These are phyloP conservation scores for mouse (Mus musculus) DNA, from an alignment of 2,113 vertebrate species.

Conservation along the genomic window DNA sequence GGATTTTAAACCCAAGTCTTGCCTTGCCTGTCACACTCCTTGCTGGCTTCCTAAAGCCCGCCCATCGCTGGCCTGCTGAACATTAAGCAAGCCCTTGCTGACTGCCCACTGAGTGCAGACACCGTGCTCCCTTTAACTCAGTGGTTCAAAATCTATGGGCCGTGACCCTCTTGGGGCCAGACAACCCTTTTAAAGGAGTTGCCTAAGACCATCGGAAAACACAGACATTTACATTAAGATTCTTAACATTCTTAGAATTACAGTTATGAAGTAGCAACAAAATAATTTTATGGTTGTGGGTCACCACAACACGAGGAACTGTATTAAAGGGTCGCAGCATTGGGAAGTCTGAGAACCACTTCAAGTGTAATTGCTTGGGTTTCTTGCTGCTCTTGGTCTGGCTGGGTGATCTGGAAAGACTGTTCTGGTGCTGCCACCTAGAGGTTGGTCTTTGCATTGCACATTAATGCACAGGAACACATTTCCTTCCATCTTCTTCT, in stretches of 20 bases:
- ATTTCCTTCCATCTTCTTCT: too few species aligned
- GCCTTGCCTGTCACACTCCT: background rate
- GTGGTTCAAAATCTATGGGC: background rate
- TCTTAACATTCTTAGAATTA: background rate
- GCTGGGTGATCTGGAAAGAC: background rate
- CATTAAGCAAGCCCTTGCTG: background rate
- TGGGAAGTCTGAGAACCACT: background rate
- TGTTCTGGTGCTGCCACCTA: slow-evolving; percentile 77
- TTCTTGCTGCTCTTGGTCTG: background rate
- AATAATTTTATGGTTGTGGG: background rate
- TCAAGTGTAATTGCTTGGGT: background rate
- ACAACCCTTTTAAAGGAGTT: background rate
- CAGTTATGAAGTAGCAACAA: background rate
- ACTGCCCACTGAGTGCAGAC: background rate
- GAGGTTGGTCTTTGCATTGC: slow-evolving; percentile 23
- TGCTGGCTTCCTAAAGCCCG: background rate
- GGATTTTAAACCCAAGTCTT: background rate
- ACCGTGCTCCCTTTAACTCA: background rate
- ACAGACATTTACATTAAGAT: background rate
- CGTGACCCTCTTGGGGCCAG: background rate
- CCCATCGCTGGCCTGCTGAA: background rate
- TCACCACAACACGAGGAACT: background rate
- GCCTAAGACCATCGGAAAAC: background rate
- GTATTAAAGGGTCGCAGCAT: background rate
- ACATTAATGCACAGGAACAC: slow-evolving; percentile 89